Conservation (phyloP, 2,113 vertebrate species). For the Rhombomys opimus region DNA sequence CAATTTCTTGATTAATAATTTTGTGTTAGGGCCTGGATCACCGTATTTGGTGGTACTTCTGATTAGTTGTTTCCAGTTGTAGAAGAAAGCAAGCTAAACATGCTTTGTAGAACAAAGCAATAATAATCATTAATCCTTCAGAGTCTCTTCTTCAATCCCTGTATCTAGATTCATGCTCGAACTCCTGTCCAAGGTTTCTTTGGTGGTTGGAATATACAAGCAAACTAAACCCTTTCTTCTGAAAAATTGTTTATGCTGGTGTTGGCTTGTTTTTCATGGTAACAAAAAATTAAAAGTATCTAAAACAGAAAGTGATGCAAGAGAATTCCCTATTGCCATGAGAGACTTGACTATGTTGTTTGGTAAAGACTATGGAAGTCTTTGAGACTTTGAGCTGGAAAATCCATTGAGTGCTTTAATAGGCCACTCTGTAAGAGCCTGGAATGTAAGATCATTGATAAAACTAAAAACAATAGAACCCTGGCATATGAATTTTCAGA, state of each 20-base stretch:
- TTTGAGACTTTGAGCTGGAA: background rate
- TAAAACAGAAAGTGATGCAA: background rate
- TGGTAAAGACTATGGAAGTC: background rate
- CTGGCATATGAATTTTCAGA: background rate
- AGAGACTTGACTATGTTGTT: background rate
- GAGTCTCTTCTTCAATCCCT: background rate
- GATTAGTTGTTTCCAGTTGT: no score
- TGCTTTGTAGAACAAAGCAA: background rate
- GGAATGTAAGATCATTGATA: background rate
- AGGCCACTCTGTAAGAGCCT: background rate
- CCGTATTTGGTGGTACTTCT: background rate
- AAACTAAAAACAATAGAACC: background rate
- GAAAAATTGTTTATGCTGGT: background rate
- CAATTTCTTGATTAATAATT: background rate
- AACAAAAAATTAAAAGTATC: background rate
- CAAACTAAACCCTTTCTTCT: background rate
- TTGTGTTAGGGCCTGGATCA: background rate
- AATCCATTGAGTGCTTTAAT: background rate
- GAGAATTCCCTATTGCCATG: background rate
- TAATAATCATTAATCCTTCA: no score
- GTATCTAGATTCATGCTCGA: background rate
- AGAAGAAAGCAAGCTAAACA: background rate
- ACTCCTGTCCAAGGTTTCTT: background rate
- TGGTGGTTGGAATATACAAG: background rate
- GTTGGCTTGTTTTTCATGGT: background rate